A percentile compares a stretch with the other conserved stretches of the same genome.
These are phyloP conservation scores for Eudasyphora cyanicolor DNA, from an alignment of 2,888 invertebrate genomes.

Conservation along the genomic window DNA sequence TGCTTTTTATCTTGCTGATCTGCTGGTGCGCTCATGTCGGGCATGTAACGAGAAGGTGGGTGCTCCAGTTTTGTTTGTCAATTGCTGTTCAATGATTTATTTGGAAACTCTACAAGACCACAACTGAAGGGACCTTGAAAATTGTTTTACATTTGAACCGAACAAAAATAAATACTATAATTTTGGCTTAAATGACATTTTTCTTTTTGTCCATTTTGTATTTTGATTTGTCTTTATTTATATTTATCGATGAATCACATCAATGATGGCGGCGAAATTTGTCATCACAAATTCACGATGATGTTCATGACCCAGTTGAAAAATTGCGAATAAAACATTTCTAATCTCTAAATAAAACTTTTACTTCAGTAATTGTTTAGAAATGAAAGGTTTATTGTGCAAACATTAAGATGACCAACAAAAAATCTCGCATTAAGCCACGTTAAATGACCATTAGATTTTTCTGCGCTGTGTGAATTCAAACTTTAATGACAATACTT, in stretches of 20 bases:
- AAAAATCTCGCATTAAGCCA: background rate
- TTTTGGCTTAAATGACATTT: too few species aligned
- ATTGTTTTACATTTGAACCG: too few species aligned
- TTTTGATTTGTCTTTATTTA: background rate
- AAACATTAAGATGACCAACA: background rate
- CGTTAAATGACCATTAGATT: background rate
- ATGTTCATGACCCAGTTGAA: constrained; percentile 5
- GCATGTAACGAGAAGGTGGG: background rate
- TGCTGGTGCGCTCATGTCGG: too few species aligned
- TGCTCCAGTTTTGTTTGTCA: constrained; percentile 22
- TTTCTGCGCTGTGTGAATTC: background rate
- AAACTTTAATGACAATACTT: background rate
- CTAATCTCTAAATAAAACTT: background rate
- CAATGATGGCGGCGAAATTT: background rate
- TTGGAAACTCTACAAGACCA: background rate
- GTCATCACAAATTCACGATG: background rate
- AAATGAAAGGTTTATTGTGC: too few species aligned
- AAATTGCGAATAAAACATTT: background rate
- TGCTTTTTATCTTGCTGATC: background rate
- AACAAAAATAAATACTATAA: too few species aligned
- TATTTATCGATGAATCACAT: background rate
- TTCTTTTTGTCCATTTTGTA: background rate
- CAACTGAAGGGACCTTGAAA: constrained; percentile 14
- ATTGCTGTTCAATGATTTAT: constrained; percentile 5
- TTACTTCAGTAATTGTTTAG: background rate